A percentile compares a stretch with the other conserved stretches of the same genome.
These are phyloP conservation scores for Corbicula japonica DNA, from an alignment of 2,888 invertebrate genomes.

Conservation along the genomic window DNA sequence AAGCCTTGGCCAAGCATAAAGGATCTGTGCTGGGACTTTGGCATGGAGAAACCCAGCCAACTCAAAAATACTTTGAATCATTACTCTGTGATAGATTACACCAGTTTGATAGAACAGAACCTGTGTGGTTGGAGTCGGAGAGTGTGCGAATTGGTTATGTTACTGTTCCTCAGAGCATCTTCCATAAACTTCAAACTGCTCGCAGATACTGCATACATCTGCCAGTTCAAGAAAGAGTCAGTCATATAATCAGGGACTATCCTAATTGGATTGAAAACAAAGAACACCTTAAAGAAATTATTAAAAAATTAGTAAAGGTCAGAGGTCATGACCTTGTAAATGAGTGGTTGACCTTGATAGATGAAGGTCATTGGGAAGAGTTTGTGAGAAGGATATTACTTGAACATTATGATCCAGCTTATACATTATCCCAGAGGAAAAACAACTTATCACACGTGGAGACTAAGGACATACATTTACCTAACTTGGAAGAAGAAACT, in stretches of 20 bases:
- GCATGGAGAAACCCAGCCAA: constrained; percentile 72
- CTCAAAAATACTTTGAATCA: constrained; percentile 72
- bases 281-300: constrained; percentile 51
- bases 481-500: constrained; percentile 51
- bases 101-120: constrained; percentile 49
- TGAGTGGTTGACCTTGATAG: constrained; percentile 66
- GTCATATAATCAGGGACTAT: constrained; percentile 70
- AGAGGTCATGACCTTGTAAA: constrained; percentile 61
- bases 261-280: constrained; percentile 70
- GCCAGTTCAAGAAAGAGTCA: constrained; percentile 72
- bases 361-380: constrained; percentile 66
- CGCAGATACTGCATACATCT: constrained; percentile 65
- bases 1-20: constrained; percentile 75
- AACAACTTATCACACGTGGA: constrained; percentile 51
- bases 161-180: constrained; percentile 63
- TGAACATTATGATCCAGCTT: constrained; percentile 75
- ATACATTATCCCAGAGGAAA: constrained; percentile 72
- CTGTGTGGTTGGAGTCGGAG: constrained; percentile 78
- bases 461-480: constrained; percentile 35
- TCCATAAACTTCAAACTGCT: constrained; percentile 59
- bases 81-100: constrained; percentile 55
- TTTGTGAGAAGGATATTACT: constrained; percentile 71
- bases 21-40: constrained; percentile 75
- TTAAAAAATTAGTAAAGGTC: constrained; percentile 61
- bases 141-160: constrained; percentile 72